Percentiles rank a stretch among this genome's conserved stretches.
Evolutionary conservation across 2,797 vertebrate genomes (phyloP).

Genomic region (Gephyroberyx darwinii): DNA sequence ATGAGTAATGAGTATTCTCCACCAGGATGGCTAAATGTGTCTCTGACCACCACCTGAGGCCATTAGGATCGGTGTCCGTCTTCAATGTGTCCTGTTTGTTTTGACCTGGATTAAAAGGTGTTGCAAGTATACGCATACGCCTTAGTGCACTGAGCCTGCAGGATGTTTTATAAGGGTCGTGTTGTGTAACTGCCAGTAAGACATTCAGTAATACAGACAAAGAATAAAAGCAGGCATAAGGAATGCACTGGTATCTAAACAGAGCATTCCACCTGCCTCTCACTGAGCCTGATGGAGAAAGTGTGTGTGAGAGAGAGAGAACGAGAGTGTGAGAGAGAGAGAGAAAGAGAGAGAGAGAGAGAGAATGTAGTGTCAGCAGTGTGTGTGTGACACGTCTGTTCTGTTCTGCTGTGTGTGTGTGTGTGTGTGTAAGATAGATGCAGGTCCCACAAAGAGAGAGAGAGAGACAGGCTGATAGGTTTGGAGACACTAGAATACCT

Average conservation of each 20-base stretch:
- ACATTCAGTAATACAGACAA: constrained; percentile 28
- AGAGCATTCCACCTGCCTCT: constrained; percentile 65
- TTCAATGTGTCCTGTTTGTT: constrained; percentile 18
- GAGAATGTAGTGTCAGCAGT: constrained; percentile 43
- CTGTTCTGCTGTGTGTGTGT: constrained; percentile 21
- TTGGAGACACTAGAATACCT: constrained; percentile 43
- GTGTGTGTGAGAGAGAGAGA: constrained; percentile 3
- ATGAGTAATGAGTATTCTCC: constrained; percentile 16
- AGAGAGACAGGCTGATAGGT: constrained; percentile 55
- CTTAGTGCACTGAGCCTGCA: constrained; percentile 23
- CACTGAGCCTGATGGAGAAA: constrained; percentile 47
- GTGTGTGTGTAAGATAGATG: constrained; percentile 20
- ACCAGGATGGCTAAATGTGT: constrained; percentile 6
- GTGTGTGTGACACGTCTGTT: constrained; percentile 60
- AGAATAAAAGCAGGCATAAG: constrained; percentile 42
- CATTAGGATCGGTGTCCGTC: neutral
- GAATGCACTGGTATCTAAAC: constrained; percentile 60
- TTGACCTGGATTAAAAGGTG: constrained; percentile 16
- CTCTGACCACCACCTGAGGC: constrained; percentile 16
- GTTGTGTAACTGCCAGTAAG: constrained; percentile 17
- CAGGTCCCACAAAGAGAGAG: constrained; percentile 24
- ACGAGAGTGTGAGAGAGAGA: neutral
- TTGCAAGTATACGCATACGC: constrained; percentile 7
- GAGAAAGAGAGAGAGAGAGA: neutral
- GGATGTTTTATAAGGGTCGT: constrained; percentile 30